Base-by-base conservation (phyloP, 2,113 vertebrate genomes). In the Callorhinus ursinus region DNA sequence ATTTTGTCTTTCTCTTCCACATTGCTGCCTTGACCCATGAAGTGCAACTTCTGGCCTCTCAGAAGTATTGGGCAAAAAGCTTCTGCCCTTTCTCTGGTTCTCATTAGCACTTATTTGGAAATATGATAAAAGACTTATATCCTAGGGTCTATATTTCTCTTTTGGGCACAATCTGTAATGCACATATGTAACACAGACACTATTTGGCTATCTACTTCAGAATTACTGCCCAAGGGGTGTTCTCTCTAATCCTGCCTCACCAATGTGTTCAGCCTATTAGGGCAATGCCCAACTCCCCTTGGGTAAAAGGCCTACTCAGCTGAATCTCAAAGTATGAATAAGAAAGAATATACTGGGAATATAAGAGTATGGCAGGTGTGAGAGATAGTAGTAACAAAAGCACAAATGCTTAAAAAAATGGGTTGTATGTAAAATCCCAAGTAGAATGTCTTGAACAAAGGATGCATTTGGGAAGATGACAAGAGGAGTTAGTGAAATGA, bases 401-500 rank as follows among this genome's bases (percentile, higher is more conserved):
- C 13, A 79, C 22, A 74, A 80, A 22, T 71, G 26, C 71, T 90
- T 90, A 90, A 79, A 55, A 90, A 95, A 96, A 90, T 76, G 5
- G 15, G 10, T 69, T 80, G 5, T 15, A 86, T 53, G 6, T 82
- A 39, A 46, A 96, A 97, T 95, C 21, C 51, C 81, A 90, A 95
- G 67, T 16, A 95, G 46, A 96, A 90, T 49, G 22, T 51, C 74
- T 81, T 92, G 16, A 94, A 72, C 33, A 69, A 33, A 53, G 46
- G 22, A 79, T 92, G 18, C 8, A 97, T 92, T 71, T 88, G 21
- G 14, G 63, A 92, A 88, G 39, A 42, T 42, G 11, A 18, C 36
- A 91, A 89, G 55, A 59, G 24, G 84, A 87, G 36, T 87, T 61
- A 87, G n/a, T 77, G 28, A 59, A 79, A 95, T 87, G 59, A 90